Evolutionary conservation across 2,113 vertebrate species (phyloP).

Genomic region (Danionella cerebrum): DNA sequence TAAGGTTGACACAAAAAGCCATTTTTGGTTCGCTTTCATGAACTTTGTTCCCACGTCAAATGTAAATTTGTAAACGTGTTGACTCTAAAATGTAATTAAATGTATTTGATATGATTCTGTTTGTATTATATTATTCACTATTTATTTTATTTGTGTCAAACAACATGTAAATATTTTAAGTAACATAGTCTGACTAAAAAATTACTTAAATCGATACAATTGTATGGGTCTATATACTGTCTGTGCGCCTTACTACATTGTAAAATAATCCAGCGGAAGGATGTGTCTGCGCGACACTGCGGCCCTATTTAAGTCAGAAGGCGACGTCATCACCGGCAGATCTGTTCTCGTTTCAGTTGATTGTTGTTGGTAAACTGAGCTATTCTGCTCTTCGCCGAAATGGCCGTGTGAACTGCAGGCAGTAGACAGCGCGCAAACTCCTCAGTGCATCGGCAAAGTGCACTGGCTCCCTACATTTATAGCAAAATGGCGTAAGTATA

Average conservation of each 20-base stretch:
- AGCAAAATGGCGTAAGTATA: conserved; percentile 67
- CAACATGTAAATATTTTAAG: not conserved
- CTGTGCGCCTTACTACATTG: conserved; percentile 47
- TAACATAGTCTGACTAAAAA: not conserved
- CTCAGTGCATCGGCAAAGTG: conserved; percentile 67
- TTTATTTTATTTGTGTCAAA: not conserved
- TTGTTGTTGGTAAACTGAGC: conserved; percentile 7
- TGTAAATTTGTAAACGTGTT: not conserved
- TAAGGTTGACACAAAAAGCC: no score
- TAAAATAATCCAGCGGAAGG: not conserved
- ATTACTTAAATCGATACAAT: not conserved
- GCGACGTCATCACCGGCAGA: conserved; percentile 17
- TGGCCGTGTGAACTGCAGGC: conserved; percentile 64
- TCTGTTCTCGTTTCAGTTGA: not conserved
- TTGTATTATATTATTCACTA: not conserved
- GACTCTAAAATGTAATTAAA: not conserved
- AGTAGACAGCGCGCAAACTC: conserved; percentile 52
- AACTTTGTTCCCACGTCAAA: not conserved
- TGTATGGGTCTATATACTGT: not conserved
- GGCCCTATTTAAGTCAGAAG: not conserved
- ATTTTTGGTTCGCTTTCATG: no score
- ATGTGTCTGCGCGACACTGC: not conserved
- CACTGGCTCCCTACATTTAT: conserved; percentile 59
- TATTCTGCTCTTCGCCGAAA: conserved; percentile 49
- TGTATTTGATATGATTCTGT: not conserved